phyloP scores from a whole-genome alignment of 2,797 vertebrate genomes.

The Psittacula derbiana region DNA sequence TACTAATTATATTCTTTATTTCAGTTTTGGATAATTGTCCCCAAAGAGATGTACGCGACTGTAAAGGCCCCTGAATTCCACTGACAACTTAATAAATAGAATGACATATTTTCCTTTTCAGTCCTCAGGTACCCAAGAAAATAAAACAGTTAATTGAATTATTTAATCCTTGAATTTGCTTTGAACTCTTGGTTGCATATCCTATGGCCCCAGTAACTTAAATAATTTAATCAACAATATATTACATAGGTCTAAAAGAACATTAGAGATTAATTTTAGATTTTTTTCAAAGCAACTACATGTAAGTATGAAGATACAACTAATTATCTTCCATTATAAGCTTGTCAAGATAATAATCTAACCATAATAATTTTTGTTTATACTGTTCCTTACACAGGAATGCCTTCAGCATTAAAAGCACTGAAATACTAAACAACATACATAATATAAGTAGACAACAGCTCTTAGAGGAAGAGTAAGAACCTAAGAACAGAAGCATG shows the following conservation, averaged over 20 bases:
- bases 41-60: background rate
- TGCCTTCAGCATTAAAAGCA: background rate
- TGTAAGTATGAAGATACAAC: background rate
- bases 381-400: background rate
- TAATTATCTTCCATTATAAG: background rate
- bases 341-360: background rate
- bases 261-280: background rate
- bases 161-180: conserved; percentile 17
- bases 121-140: background rate
- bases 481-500: background rate
- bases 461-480: background rate
- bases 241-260: background rate
- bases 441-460: background rate
- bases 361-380: background rate
- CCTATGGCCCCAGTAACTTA: background rate
- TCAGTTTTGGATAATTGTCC: background rate
- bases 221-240: background rate
- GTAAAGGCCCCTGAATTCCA: background rate
- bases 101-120: background rate
- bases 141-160: background rate
- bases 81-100: background rate
- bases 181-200: background rate
- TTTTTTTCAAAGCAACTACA: conserved; percentile 1
- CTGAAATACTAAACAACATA: background rate
- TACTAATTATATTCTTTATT: background rate